These are phyloP conservation scores for Drosophila pullipes DNA, from an alignment of 2,888 invertebrate species.

Conservation along the genomic window DNA sequence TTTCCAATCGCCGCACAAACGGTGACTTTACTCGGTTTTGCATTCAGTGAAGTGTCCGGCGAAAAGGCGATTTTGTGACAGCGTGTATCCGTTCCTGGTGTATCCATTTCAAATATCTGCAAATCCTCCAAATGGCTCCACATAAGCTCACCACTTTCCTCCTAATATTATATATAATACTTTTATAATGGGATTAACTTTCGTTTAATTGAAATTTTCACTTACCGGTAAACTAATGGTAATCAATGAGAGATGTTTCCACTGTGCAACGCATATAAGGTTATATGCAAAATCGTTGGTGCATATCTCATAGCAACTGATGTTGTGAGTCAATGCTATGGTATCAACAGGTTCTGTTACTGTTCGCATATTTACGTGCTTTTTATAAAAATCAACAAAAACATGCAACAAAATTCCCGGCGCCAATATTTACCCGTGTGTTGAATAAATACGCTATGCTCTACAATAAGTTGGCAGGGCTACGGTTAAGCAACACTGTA, in stretches of 20 bases:
- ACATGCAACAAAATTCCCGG: conserved; percentile 30
- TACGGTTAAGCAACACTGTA: not conserved
- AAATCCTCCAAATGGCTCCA: conserved; percentile 87
- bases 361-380: conserved; percentile 68
- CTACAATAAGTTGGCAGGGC: conserved; percentile 19
- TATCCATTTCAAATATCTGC: conserved; percentile 82
- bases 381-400: conserved; percentile 14
- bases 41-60: conserved; percentile 88
- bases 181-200: not conserved
- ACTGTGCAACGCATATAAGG: conserved; percentile 87
- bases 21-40: conserved; percentile 87
- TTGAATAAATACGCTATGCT: conserved; percentile 20
- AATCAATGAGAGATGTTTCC: conserved; percentile 87
- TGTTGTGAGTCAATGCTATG: conserved; percentile 86
- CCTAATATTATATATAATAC: conserved; percentile 59
- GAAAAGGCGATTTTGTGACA: conserved; percentile 88
- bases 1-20: conserved; percentile 87
- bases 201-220: conserved; percentile 16
- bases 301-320: conserved; percentile 88
- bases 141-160: conserved; percentile 87
- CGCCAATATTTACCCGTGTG: conserved; percentile 30
- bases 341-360: conserved; percentile 84
- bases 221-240: conserved; percentile 87
- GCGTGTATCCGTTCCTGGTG: conserved; percentile 86
- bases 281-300: conserved; percentile 89